Base-by-base conservation (phyloP, 2,797 vertebrate genomes). In the Neosalanx taihuensis region DNA sequence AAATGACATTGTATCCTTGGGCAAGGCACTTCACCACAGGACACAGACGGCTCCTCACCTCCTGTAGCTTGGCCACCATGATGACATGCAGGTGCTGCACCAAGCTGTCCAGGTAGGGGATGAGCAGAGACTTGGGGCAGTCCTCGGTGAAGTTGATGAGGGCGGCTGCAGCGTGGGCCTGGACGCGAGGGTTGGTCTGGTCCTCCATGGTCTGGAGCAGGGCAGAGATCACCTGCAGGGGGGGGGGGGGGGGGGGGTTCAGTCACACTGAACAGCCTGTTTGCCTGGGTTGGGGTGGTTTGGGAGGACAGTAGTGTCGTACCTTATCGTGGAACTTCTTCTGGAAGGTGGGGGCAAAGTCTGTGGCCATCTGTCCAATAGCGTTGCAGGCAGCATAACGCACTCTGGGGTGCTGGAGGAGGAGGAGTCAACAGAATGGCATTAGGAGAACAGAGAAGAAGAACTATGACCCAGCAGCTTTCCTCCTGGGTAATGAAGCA, bases 251-350 rank as follows among this genome's bases (percentile, higher is more conserved):
- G 26, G 30, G 4, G 1, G 18, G 10, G 2, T 20, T 77, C 13
- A 64, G 33, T n/a, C 10, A 61, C 12, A 3, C 7, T 26, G 0
- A 15, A 29, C 26, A 5, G 2, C 7, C 49, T 15, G 49, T 7
- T 7, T 2, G 35, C 10, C 35, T 37, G 35, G 35, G 3, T 41
- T 41, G 37, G 37, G 37, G 37, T 10, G 10, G 41, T 46, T 12
- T 46, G 12, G 7, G 13, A 46, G 15, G 5, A 13, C 31, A 29
- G 13, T 31, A 7, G 62, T 62, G 10, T 0, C 17, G 26, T 89
- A 94, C 98, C 94, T 99, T 99, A 76, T 97, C 95, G 0, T 99
- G 98, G 84, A 99, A 99, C 77, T 99, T 99, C 93, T 99, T 99
- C 69, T 99, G 97, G 87, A 99, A 99, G 18, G 94, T 95, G n/a